A percentile compares a stretch with the other conserved stretches of the same genome.
phyloP scores from a whole-genome alignment of 2,888 invertebrate species.

The Listrodromus nycthemerus region DNA sequence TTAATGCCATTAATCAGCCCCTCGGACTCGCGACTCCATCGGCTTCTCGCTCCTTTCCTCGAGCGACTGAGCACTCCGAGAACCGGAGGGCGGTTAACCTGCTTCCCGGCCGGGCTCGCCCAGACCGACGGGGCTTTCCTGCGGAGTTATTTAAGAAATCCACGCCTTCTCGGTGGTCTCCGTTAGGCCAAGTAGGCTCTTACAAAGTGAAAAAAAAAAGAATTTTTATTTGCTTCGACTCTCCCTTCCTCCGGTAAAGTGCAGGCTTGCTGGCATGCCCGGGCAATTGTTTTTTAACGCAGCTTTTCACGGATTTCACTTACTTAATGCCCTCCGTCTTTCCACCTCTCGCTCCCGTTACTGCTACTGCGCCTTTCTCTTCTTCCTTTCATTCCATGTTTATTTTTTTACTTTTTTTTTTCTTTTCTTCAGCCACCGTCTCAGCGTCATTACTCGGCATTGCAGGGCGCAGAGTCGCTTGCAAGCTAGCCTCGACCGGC shows the following conservation, averaged over 20 bases:
- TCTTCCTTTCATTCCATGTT: conserved; percentile 32
- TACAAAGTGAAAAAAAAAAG: conserved; percentile 39
- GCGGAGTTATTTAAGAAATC: conserved; percentile 70
- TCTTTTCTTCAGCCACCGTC: conserved; percentile 17
- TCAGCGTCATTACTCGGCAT: conserved; percentile 28
- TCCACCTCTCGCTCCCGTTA: conserved; percentile 34
- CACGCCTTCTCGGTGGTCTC: conserved; percentile 59
- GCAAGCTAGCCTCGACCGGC: conserved; percentile 36
- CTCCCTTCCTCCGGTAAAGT: conserved; percentile 33
- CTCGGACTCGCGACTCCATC: conserved; percentile 29
- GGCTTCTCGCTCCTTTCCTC: conserved; percentile 30
- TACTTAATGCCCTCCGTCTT: conserved; percentile 59
- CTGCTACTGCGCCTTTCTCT: conserved; percentile 31
- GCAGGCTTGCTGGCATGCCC: conserved; percentile 64
- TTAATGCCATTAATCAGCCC: conserved; percentile 79
- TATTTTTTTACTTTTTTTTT: conserved; percentile 20
- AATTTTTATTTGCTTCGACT: conserved; percentile 47
- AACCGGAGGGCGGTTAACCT: conserved; percentile 33
- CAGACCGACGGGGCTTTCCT: conserved; percentile 6
- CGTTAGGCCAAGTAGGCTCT: conserved; percentile 56
- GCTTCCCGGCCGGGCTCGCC: conserved; percentile 38
- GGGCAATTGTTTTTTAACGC: conserved; percentile 71
- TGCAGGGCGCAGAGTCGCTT: conserved; percentile 36
- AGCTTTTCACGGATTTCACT: conserved; percentile 75
- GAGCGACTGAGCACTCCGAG: conserved; percentile 52